Evolutionary conservation across 1,140 invertebrate genomes (phyloP).

Genomic region (Zeugodacus cucurbitae): DNA sequence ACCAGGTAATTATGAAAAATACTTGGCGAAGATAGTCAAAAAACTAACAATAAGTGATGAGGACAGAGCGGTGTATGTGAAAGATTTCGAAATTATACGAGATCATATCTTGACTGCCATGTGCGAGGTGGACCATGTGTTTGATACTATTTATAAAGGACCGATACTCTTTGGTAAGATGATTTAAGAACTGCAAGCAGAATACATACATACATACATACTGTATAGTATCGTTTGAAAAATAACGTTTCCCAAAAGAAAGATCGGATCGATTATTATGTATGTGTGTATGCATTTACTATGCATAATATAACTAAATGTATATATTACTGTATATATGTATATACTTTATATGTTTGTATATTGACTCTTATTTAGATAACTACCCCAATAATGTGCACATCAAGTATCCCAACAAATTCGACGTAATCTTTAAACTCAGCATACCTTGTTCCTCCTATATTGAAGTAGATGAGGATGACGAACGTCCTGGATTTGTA

Average conservation of each 20-base stretch:
- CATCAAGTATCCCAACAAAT: slow-evolving; percentile 44
- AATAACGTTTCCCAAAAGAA: no score
- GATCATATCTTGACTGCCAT: slow-evolving; percentile 44
- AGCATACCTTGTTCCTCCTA: slow-evolving; percentile 43
- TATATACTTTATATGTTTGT: not conserved
- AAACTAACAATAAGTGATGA: not conserved
- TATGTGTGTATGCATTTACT: not conserved
- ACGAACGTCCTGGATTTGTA: slow-evolving; percentile 47
- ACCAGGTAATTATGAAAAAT: not conserved
- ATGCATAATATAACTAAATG: no score
- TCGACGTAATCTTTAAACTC: slow-evolving; percentile 51
- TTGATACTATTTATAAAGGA: slow-evolving; percentile 41
- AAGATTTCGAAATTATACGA: slow-evolving; percentile 44
- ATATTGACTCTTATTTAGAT: slow-evolving; percentile 43
- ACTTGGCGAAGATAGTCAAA: not conserved
- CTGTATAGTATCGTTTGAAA: no score
- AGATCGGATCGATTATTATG: no score
- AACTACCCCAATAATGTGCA: slow-evolving; percentile 47
- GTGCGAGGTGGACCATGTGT: slow-evolving; percentile 29
- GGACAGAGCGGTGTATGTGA: not conserved
- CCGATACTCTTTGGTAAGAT: slow-evolving; percentile 47
- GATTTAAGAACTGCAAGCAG: not conserved
- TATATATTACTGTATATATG: no score
- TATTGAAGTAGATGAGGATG: slow-evolving; percentile 43
- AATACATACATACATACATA: not conserved